Evolutionary conservation across 2,888 invertebrate species (phyloP).

Genomic region (Desoria tigrina): DNA sequence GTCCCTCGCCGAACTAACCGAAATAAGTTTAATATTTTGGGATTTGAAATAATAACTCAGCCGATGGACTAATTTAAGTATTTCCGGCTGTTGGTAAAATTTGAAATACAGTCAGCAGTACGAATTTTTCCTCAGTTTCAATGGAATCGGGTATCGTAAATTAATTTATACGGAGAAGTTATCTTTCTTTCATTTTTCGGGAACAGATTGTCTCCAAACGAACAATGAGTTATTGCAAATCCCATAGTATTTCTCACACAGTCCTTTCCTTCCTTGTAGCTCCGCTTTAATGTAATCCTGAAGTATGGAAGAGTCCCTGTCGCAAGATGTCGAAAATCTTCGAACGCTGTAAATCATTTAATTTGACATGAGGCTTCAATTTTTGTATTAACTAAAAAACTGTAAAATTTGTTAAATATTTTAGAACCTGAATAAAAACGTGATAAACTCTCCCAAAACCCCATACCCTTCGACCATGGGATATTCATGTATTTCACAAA

Average conservation of each 20-base stretch:
- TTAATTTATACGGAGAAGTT: no score
- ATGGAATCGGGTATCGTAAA: no score
- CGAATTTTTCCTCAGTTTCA: no score
- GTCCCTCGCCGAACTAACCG: no score
- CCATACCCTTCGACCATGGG: conserved; percentile 28
- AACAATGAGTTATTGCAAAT: conserved; percentile 31
- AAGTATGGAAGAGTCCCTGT: not conserved
- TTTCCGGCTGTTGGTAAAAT: no score
- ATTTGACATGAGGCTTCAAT: no score
- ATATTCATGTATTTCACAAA: conserved; percentile 49
- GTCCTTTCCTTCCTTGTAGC: conserved; percentile 16
- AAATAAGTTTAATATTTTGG: no score
- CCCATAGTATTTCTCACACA: conserved; percentile 23
- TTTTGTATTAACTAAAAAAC: not conserved
- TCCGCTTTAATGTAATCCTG: conserved; percentile 27
- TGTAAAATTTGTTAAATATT: no score
- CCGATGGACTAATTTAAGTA: no score
- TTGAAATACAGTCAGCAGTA: no score
- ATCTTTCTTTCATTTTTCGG: no score
- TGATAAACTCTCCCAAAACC: conserved; percentile 37
- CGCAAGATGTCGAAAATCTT: conserved; percentile 4
- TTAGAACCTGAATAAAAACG: conserved; percentile 35
- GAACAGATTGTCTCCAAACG: not conserved
- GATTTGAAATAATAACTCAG: no score
- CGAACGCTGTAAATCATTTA: conserved; percentile 4